Evolutionary conservation across 2,888 invertebrate genomes (phyloP).

Genomic region (Leptopilina drosophilae): DNA sequence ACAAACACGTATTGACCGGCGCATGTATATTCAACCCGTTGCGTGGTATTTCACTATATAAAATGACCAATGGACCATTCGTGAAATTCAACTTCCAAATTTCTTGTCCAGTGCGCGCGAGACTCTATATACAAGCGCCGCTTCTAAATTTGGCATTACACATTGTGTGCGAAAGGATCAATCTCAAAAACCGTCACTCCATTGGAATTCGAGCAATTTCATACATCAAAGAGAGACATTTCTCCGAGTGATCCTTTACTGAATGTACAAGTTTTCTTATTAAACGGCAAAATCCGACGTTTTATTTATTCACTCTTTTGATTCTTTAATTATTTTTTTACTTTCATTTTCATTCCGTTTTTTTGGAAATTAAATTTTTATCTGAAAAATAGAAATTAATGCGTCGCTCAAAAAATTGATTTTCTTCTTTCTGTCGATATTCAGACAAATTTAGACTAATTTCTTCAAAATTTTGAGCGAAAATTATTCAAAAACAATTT

Average conservation of each 20-base stretch:
- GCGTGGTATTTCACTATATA: slow-evolving; percentile 55
- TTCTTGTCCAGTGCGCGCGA: slow-evolving; percentile 61
- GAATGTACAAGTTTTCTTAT: not conserved
- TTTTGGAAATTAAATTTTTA: too few species aligned
- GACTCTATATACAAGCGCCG: slow-evolving; percentile 52
- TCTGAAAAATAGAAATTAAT: too few species aligned
- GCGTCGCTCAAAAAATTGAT: too few species aligned
- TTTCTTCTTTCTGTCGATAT: too few species aligned
- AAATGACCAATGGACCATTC: slow-evolving; percentile 61
- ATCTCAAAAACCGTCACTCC: slow-evolving; percentile 42
- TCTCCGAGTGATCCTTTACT: not conserved
- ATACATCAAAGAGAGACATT: slow-evolving; percentile 10
- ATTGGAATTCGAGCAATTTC: slow-evolving; percentile 19
- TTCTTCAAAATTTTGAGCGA: too few species aligned
- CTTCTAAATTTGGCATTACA: slow-evolving; percentile 51
- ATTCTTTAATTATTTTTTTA: too few species aligned
- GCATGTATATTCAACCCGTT: slow-evolving; percentile 54
- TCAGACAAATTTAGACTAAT: too few species aligned
- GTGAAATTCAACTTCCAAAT: slow-evolving; percentile 62
- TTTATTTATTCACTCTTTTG: too few species aligned
- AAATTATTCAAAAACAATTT: too few species aligned
- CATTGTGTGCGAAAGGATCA: slow-evolving; percentile 50
- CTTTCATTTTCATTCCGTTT: too few species aligned
- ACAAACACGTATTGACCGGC: slow-evolving; percentile 50
- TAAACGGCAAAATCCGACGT: not conserved